Base-by-base conservation (phyloP, 2,113 vertebrate genomes). In the Condylura cristata region DNA sequence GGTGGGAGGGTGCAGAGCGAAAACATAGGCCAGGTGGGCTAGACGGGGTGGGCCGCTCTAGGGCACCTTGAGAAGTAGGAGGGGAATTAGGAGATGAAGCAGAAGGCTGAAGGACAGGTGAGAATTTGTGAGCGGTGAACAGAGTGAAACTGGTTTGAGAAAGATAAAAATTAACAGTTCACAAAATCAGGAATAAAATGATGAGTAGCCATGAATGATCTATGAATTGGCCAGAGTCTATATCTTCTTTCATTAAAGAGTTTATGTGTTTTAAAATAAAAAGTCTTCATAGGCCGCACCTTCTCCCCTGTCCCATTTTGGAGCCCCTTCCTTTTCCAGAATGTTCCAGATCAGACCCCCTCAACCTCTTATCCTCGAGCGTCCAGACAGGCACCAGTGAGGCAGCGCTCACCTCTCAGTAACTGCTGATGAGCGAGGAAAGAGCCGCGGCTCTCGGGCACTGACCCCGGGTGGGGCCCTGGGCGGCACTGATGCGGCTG, bases 241-340 rank as follows among this genome's bases (percentile, higher is more conserved):
- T 13, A 41, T 6, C 37, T 46, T 17, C 51, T 87, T 81, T 88
- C 37, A 72, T 18, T 1, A 34, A 82, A 22, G 41, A 91, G 10
- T 22, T 34, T 53, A 58, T 60, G 53, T 41, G 8, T 79, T 82
- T 85, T 86, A 30, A 56, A 75, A 63, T 46, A 39, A 44, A 56
- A 10, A 51, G 22, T 46, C 39, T 74, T 56, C 74, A 26, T 20
- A 24, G 12, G 20, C 51, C 10, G 12, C 11, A 34, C 24, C 14
- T 12, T 11, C 41, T n/a, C 14, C 6, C n/a, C 4, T 20, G 22
- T 41, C 32, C 1, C 0, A 16, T 51, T 74, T 56, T 9, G 51
- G 26, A 72, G 28, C 6, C 6, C 26, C 44, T 74, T 72, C 68
- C 32, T 51, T 44, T 92, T 78, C 60, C 58, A 68, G 28, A 39